Base-by-base conservation (phyloP, 2,113 vertebrate species). In the Heterocephalus glaber region DNA sequence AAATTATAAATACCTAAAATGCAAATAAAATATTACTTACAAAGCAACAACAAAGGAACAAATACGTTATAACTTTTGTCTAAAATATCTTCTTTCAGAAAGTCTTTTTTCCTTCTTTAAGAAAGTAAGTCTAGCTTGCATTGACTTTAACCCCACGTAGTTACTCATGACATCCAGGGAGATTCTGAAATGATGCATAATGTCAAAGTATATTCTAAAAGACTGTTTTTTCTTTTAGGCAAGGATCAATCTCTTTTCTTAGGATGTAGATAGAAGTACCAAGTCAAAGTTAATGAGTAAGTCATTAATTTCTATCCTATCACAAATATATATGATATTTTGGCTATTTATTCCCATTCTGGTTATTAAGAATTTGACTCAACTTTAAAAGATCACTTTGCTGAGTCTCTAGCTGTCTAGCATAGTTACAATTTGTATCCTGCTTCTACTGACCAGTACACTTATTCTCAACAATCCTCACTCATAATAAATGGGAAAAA, bases 1-100 rank as follows among this genome's bases (percentile, higher is more conserved):
- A 99, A 99, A 96, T 98, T 99, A 98, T 99, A 99, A 97, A 99
- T 95, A 95, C 99, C 99, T 99, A 94, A 70, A 91, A 95, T 97
- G 41, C 52, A 98, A 86, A 86, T 85, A 85, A 90, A 96, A 90
- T 92, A 58, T 74, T 80, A 81, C 56, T 95, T 66, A 93, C 68
- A 94, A 85, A 76, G 33, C 58, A 52, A 41, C 9, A 90, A 19
- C 8, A 65, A 86, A 81, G 33, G 63, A 95, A 79, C n/a, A 84
- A 92, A 70, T 81, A 49, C 22, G 22, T n/a, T 82, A 65, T 49
- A 44, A 90, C 8, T 81, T 92, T 68, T 82, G 44, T 70, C 24
- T 80, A 92, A 28, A 56, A 84, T 6, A 4, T 60, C 33, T 89
- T 28, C 74, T 1, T 5, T 81, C 89, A 81, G 24, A 86, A 89